Evolutionary conservation across 2,888 invertebrate genomes (phyloP), one percentile per base, ranked within the genome.

Genomic region (Thymelicus lineola): DNA sequence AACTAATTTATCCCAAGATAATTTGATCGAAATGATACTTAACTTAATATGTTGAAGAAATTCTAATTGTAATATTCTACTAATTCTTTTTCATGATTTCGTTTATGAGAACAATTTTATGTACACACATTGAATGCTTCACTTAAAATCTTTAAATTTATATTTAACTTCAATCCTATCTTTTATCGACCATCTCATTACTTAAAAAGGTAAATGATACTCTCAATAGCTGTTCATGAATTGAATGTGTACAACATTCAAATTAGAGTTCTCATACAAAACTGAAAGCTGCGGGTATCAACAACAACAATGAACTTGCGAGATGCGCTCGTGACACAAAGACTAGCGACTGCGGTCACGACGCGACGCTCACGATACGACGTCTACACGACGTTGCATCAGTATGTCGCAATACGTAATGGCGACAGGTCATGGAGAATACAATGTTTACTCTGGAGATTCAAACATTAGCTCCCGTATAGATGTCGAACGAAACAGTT

Each of bases 341-440:
- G 74, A 74, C 85, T 80, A 79, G 81, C 80, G 79, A 84, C 80
- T 85, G 82, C 85, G 84, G 88, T 90, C 91, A 91, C 91, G 91
- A 91, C 83, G 20, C 91, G 91, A 91, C 83, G 20, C 53, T 20
- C 53, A 53, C 48, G 48, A 50, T 17, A 28, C 28, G 28, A 28
- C 28, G 12, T 12, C 15, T 7, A 50, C 48, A 17, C 15, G 48
- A 50, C 17, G 48, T 17, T 83, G 85, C 82, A 85, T 86, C 84
- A 85, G 87, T 84, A 85, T 88, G 88, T 88, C 86, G 86, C 86
- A 86, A 88, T 80, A 20, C 76, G 80, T 77, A 79, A 77, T 83
- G 77, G 77, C 75, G 80, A 75, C 74, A 80, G 77, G 82, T 83
- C 84, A 84, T 85, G 85, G 15, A 50, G 48, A 17, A 50, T 15